phyloP scores from a whole-genome alignment of 2,888 invertebrate species.

The Autographa pulchrina region DNA sequence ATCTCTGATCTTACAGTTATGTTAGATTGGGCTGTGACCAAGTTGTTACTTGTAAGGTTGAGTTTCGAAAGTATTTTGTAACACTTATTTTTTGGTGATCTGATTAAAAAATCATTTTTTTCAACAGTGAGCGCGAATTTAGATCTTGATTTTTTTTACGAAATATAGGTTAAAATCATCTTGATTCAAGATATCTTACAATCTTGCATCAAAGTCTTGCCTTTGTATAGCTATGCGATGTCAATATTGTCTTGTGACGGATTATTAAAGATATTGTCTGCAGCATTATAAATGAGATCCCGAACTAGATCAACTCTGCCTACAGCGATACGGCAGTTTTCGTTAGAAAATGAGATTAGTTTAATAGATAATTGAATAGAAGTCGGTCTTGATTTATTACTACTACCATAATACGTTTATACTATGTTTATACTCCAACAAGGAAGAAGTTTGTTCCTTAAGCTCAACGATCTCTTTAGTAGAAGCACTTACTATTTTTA shows the following conservation, averaged over 20 bases:
- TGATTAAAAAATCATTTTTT: slow-evolving; percentile 10
- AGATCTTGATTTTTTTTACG: not conserved
- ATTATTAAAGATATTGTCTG: not conserved
- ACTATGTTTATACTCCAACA: slow-evolving; percentile 23
- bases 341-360: slow-evolving; percentile 1
- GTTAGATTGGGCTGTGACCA: slow-evolving; percentile 16
- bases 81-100: slow-evolving; percentile 21
- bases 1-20: slow-evolving; percentile 32
- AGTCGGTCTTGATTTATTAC: slow-evolving; percentile 37
- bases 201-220: not conserved
- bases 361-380: slow-evolving; percentile 24
- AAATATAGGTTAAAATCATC: not conserved
- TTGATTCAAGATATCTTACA: not conserved
- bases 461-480: slow-evolving; percentile 44
- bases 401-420: slow-evolving; percentile 43
- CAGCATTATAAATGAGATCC: not conserved
- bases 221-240: not conserved
- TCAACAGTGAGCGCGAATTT: not conserved
- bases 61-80: slow-evolving; percentile 22
- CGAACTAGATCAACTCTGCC: not conserved
- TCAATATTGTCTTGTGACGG: not conserved
- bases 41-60: slow-evolving; percentile 9
- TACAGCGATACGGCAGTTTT: not conserved
- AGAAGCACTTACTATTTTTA: slow-evolving; percentile 59
- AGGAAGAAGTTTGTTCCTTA: slow-evolving; percentile 46